A percentile compares a stretch with the other conserved stretches of the same genome.
Evolutionary conservation across 1,140 invertebrate genomes (phyloP).

Genomic region (Bombus waltoni): DNA sequence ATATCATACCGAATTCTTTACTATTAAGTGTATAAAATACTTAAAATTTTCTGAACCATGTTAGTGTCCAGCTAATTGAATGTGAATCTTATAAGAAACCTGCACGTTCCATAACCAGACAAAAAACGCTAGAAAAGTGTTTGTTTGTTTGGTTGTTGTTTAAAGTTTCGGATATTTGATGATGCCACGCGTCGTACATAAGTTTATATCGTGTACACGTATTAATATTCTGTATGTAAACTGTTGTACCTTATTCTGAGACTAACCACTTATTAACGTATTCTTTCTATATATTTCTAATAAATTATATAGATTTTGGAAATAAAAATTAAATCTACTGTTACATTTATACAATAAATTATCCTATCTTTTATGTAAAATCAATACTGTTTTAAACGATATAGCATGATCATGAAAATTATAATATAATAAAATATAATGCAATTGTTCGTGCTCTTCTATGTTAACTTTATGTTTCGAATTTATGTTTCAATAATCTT

Average conservation of each 20-base stretch:
- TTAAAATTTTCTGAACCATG: not conserved
- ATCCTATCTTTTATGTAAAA: not conserved
- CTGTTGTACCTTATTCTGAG: not conserved
- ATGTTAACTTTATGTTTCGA: not conserved
- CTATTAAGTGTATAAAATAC: not conserved
- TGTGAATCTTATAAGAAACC: not conserved
- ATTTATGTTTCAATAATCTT: not conserved
- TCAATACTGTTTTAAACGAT: not conserved
- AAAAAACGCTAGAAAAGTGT: slow-evolving; percentile 22
- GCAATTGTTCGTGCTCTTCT: not conserved
- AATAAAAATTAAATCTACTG: not conserved
- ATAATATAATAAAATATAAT: not conserved
- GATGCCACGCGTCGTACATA: slow-evolving; percentile 13
- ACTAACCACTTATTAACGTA: not conserved
- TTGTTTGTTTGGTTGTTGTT: too few relatives aligned
- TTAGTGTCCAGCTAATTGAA: slow-evolving; percentile 3
- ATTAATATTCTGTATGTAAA: not conserved
- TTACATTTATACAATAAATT: not conserved
- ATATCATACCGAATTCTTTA: not conserved
- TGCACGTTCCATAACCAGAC: slow-evolving; percentile 7
- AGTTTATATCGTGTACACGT: not conserved
- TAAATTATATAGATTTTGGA: not conserved
- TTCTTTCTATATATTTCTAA: not conserved
- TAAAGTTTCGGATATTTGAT: slow-evolving; percentile 18
- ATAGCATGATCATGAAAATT: not conserved